These are phyloP conservation scores for Cyprinella venusta DNA, from an alignment of 2,797 vertebrate genomes.

Conservation along the genomic window DNA sequence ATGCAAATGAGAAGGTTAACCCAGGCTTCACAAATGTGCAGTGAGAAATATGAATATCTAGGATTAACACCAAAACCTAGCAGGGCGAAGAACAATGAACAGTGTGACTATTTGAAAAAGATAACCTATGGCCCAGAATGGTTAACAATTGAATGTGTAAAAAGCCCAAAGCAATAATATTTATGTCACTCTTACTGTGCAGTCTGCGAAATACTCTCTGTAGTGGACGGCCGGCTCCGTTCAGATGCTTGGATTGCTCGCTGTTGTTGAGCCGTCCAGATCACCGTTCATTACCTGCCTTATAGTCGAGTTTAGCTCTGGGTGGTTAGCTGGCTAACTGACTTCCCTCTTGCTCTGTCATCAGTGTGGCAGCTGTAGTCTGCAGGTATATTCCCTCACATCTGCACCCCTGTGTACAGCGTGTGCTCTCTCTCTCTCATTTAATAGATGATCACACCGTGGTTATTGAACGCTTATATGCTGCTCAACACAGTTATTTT, in stretches of 20 bases:
- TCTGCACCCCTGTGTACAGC: constrained; percentile 57
- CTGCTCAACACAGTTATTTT: background rate
- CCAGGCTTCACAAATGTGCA: background rate
- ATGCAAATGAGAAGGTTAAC: constrained; percentile 20
- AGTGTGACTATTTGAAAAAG: background rate
- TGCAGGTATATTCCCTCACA: constrained; percentile 65
- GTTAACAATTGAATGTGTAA: background rate
- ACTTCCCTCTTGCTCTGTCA: constrained; percentile 69
- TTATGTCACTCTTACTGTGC: constrained; percentile 23
- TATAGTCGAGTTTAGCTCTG: constrained; percentile 40
- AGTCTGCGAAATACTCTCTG: constrained; percentile 22
- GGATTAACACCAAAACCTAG: background rate
- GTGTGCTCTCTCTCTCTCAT: constrained; percentile 13
- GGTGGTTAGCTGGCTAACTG: constrained; percentile 64
- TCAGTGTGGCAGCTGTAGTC: constrained; percentile 60
- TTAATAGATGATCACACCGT: background rate
- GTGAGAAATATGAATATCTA: background rate
- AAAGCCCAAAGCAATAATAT: background rate
- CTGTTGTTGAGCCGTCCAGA: constrained; percentile 17
- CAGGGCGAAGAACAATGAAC: background rate
- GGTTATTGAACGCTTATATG: constrained; percentile 26
- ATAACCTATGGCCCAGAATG: background rate
- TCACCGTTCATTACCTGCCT: constrained; percentile 51
- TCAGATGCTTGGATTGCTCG: constrained; percentile 34
- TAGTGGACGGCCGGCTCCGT: constrained; percentile 25